Evolutionary conservation across 2,888 invertebrate species (phyloP), one percentile per base, ranked within the genome.

Genomic region (Sepioteuthis lessoniana): DNA sequence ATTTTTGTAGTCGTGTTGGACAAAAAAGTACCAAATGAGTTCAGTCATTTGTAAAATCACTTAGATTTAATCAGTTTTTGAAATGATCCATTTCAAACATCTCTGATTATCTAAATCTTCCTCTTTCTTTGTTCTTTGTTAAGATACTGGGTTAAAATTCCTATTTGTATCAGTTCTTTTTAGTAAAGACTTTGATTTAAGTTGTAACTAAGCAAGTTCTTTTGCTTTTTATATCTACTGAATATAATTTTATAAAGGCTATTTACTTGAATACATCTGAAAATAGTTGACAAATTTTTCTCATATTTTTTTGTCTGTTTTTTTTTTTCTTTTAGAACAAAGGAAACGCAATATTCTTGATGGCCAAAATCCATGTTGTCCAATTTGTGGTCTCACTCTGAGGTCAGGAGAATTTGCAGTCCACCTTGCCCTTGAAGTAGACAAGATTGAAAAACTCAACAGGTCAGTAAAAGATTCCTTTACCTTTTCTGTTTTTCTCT

Each of bases 381-480:
- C 99, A 0, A 98, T 98, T 1, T 99, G 99, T 97, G 98, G 99
- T 95, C 98, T 98, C 94, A 98, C 98, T 5, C 98, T 99, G 91
- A 97, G 98, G 93, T 98, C 98, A 3, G 98, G 98, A 2, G 99
- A 99, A 97, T 97, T 99, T n/a, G 98, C 98, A 95, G 97, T 98
- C 47, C 99, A 99, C 97, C 98, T 98, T 95, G 97, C 98, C 93
- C 98, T 98, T 95, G 99, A 99, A 97, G 97, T 99, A 95, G 98
- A 98, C 95, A 98, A 98, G 95, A 97, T 98, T 93, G 97, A 97
- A 42, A 96, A 96, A 95, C 95, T 97, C 38, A 94, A 94, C 94
- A 96, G 95, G 96, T 96, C 94, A 47, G 94, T 90, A 38, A 47
- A 4, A n/a, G 90, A 10, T 21, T 21, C 21, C 25, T 25, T 55